Percentiles rank a stretch among this genome's conserved stretches.
Evolutionary conservation across 1,140 invertebrate genomes (phyloP).

Genomic region (Drosophila leontia): DNA sequence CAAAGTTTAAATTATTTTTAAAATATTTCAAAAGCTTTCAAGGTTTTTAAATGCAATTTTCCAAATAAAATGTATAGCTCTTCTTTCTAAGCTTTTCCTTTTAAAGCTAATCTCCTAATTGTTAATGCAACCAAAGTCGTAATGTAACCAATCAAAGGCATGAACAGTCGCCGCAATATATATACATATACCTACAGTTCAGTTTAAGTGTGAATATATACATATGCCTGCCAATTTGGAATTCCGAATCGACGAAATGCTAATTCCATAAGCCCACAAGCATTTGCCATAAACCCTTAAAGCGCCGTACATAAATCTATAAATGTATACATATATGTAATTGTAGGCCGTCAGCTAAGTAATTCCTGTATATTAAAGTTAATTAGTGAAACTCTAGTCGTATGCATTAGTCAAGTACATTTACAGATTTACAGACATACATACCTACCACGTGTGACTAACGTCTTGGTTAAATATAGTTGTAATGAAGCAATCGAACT

Average conservation of each 20-base stretch:
- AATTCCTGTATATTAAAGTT: constrained; percentile 75
- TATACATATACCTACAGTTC: constrained; percentile 13
- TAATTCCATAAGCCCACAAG: constrained; percentile 53
- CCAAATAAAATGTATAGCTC: background rate
- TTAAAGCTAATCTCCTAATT: constrained; percentile 4
- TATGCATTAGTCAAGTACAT: constrained; percentile 46
- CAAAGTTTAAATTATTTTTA: too few relatives aligned
- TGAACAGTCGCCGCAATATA: constrained; percentile 19
- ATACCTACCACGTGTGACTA: constrained; percentile 19
- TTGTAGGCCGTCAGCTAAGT: constrained; percentile 56
- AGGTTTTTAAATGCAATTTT: background rate
- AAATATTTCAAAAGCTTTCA: background rate
- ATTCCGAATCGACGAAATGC: constrained; percentile 37
- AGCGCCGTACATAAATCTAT: constrained; percentile 35
- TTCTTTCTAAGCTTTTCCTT: background rate
- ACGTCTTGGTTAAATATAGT: constrained; percentile 53
- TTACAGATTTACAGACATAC: background rate
- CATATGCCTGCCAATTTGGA: constrained; percentile 70
- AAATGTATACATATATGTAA: constrained; percentile 31
- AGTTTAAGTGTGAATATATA: constrained; percentile 47
- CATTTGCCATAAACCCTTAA: constrained; percentile 44
- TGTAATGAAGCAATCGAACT: constrained; percentile 71
- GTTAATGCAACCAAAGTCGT: constrained; percentile 18
- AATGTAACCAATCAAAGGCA: constrained; percentile 46
- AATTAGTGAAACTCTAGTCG: constrained; percentile 57